Conservation (phyloP, 2,888 invertebrate genomes). For the Cheilosia pagana region DNA sequence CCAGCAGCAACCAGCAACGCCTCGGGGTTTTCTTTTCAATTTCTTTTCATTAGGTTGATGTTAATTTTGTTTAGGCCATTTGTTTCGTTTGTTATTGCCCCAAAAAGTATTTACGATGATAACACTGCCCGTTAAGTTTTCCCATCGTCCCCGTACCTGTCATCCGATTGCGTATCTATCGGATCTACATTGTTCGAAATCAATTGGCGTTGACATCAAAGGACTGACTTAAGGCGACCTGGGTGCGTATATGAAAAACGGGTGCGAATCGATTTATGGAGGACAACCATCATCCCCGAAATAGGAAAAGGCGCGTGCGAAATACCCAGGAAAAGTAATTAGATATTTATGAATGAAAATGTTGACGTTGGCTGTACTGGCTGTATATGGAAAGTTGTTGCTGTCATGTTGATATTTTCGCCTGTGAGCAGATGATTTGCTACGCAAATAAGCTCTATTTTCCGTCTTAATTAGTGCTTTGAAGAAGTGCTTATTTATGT, state of each 20-base stretch:
- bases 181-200: slow-evolving; percentile 10
- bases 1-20: neutral
- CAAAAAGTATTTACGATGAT: neutral
- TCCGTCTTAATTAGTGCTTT: neutral
- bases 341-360: slow-evolving; percentile 17
- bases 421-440: neutral
- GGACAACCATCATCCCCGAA: neutral
- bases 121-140: slow-evolving; percentile 6
- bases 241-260: slow-evolving; percentile 2
- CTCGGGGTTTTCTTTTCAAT: slow-evolving; percentile 15
- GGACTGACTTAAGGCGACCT: neutral
- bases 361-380: neutral
- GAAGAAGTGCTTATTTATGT: neutral
- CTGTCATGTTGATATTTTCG: neutral
- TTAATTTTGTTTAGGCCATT: slow-evolving; percentile 5
- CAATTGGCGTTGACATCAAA: slow-evolving; percentile 23
- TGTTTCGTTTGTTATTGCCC: slow-evolving; percentile 13
- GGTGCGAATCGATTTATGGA: slow-evolving; percentile 33
- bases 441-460: neutral
- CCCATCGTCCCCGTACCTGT: neutral
- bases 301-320: neutral
- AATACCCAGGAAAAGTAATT: neutral
- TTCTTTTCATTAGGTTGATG: slow-evolving; percentile 12
- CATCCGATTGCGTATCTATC: neutral
- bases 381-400: neutral